Evolutionary conservation across 1,140 invertebrate genomes (phyloP).

Genomic region (Solenopsis fugax): DNA sequence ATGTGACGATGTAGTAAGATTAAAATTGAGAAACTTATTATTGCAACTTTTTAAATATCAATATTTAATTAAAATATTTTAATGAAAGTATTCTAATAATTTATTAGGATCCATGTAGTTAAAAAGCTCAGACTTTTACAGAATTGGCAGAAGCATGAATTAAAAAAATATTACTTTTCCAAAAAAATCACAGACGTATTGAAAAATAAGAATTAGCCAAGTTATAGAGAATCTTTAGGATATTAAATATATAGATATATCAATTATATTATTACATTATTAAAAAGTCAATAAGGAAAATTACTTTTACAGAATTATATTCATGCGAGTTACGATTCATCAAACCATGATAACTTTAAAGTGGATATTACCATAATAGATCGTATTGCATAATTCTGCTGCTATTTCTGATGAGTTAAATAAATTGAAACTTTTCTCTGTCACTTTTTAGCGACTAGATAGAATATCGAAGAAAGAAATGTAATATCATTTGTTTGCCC

Average conservation of each 20-base stretch:
- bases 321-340: background rate
- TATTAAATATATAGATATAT: too few relatives aligned
- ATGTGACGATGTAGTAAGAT: background rate
- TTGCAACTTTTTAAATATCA: background rate
- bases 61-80: background rate
- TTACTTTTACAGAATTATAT: background rate
- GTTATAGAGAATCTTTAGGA: too few relatives aligned
- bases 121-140: background rate
- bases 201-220: background rate
- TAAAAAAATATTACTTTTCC: background rate
- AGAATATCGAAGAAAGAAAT: too few relatives aligned
- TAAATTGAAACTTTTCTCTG: background rate
- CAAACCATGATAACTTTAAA: background rate
- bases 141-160: too few relatives aligned
- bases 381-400: background rate
- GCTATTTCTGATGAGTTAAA: background rate
- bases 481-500: background rate
- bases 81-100: constrained; percentile 16
- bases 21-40: background rate
- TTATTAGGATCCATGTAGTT: background rate
- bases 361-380: background rate
- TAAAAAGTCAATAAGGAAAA: too few relatives aligned
- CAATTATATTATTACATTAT: too few relatives aligned
- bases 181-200: background rate
- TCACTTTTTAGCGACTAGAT: background rate